Conservation (phyloP, 2,113 vertebrate genomes). For the Mesitornis unicolor region DNA sequence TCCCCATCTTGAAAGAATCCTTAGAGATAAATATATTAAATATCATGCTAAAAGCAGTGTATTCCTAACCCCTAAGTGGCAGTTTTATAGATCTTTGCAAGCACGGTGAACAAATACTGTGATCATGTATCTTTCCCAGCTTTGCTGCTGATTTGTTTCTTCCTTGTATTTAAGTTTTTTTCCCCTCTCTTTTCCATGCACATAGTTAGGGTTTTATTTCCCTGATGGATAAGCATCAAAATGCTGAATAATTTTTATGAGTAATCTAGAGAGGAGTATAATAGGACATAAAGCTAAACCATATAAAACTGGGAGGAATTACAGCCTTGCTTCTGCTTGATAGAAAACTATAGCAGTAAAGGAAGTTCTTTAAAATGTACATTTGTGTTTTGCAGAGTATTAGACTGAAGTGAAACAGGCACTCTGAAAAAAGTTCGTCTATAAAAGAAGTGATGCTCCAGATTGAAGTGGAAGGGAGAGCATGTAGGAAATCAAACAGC, state of each 20-base stretch:
- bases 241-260: neutral
- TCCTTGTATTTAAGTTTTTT: neutral
- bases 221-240: neutral
- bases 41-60: neutral
- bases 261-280: neutral
- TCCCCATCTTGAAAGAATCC: neutral
- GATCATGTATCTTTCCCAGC: accelerated
- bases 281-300: neutral
- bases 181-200: neutral
- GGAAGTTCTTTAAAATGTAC: neutral
- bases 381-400: neutral
- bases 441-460: neutral
- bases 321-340: neutral
- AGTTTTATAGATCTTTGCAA: neutral
- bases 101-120: neutral
- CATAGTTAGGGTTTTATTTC: neutral
- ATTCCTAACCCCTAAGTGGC: neutral
- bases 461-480: neutral
- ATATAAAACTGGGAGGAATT: neutral
- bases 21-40: neutral
- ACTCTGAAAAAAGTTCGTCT: neutral
- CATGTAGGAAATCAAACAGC: neutral
- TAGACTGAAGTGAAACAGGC: neutral
- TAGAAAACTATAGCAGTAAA: neutral
- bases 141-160: neutral